phyloP scores from a whole-genome alignment of 2,113 vertebrate species.

The Alligator mississippiensis region DNA sequence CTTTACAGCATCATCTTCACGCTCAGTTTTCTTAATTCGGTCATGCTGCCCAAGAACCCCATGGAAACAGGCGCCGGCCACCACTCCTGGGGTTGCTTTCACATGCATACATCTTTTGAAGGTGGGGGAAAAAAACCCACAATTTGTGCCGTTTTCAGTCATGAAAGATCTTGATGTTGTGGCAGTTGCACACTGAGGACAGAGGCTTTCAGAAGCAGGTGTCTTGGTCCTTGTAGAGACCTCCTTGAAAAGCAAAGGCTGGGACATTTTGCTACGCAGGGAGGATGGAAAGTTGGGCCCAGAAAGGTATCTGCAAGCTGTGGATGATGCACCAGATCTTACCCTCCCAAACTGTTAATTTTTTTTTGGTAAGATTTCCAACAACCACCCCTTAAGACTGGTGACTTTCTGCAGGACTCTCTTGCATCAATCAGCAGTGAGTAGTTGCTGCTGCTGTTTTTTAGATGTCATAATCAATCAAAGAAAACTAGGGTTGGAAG shows the following conservation, averaged over 20 bases:
- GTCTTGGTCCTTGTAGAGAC: neutral
- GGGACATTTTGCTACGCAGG: neutral
- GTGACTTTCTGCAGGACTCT: rapidly evolving
- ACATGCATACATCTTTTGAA: neutral
- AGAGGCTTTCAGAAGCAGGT: neutral
- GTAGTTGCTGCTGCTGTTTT: too few species aligned
- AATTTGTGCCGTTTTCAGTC: neutral
- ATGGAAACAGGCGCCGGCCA: neutral
- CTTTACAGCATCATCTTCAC: too few species aligned
- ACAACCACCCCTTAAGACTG: neutral
- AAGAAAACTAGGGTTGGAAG: too few species aligned
- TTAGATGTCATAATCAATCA: too few species aligned
- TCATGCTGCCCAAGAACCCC: neutral
- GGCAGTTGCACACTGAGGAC: neutral
- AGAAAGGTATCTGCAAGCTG: neutral
- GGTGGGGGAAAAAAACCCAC: too few species aligned
- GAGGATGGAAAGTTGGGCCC: neutral
- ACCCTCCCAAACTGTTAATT: neutral
- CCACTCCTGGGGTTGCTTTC: neutral
- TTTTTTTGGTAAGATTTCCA: neutral
- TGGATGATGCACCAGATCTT: neutral
- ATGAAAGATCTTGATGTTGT: neutral
- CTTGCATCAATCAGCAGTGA: neutral
- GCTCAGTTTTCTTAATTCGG: too few species aligned
- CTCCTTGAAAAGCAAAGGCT: neutral